These are phyloP conservation scores for Procambarus clarkii DNA, from an alignment of 1,140 invertebrate species.

Conservation along the genomic window DNA sequence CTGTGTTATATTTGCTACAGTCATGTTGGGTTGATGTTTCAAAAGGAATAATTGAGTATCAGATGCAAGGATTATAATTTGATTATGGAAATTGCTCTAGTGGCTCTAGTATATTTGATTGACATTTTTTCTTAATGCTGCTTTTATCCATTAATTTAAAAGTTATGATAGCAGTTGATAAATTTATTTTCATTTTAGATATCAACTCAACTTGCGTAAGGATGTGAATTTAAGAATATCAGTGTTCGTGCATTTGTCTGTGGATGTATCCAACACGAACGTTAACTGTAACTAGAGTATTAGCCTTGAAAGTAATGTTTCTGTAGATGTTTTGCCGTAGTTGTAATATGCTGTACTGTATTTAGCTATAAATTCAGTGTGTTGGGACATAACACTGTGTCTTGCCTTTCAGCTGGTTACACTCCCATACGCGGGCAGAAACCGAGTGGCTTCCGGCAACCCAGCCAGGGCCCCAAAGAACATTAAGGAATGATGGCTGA, in stretches of 20 bases:
- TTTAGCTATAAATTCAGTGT: neutral
- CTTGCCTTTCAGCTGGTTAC: constrained; percentile 67
- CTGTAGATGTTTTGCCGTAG: neutral
- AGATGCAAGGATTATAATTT: too few relatives aligned
- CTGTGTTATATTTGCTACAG: too few relatives aligned
- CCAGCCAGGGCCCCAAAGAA: constrained; percentile 50
- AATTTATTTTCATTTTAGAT: neutral
- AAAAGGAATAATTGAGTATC: too few relatives aligned
- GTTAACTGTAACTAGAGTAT: neutral
- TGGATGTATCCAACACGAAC: neutral
- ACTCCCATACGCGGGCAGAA: constrained; percentile 59
- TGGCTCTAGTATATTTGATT: too few relatives aligned
- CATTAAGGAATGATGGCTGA: constrained; percentile 35
- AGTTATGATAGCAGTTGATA: neutral
- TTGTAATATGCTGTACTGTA: neutral
- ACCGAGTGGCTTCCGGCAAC: constrained; percentile 58
- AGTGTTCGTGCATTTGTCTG: neutral
- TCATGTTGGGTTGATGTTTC: too few relatives aligned
- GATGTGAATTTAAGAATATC: neutral
- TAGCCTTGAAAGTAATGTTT: neutral
- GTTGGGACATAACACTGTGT: constrained; percentile 62
- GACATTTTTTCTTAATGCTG: neutral
- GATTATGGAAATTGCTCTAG: too few relatives aligned
- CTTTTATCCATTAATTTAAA: neutral
- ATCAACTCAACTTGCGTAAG: neutral